phyloP scores from a whole-genome alignment of 2,888 invertebrate genomes.

The Ctenicera cuprea region DNA sequence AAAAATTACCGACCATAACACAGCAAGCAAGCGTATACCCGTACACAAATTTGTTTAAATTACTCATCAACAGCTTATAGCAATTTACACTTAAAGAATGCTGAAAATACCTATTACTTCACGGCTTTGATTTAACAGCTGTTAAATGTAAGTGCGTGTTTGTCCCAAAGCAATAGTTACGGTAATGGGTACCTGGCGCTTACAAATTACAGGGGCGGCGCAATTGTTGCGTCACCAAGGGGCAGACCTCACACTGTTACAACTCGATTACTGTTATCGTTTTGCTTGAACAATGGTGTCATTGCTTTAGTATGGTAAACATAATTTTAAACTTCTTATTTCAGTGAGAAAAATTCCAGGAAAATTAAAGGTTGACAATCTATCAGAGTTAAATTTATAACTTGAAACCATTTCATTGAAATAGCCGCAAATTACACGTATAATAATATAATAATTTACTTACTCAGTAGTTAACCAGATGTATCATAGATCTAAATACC shows the following conservation, averaged over 20 bases:
- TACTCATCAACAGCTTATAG: slow-evolving; percentile 29
- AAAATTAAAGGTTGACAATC: background rate
- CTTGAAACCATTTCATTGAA: background rate
- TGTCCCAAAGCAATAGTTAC: slow-evolving; percentile 52
- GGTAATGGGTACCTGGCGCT: slow-evolving; percentile 52
- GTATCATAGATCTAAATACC: slow-evolving; percentile 8
- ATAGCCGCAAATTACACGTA: background rate
- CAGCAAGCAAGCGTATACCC: background rate
- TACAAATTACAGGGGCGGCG: slow-evolving; percentile 51
- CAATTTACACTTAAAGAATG: slow-evolving; percentile 42
- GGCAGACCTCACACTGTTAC: slow-evolving; percentile 52
- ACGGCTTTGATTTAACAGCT: slow-evolving; percentile 51
- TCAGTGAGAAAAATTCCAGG: background rate
- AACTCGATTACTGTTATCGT: slow-evolving; percentile 51
- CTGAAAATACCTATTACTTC: slow-evolving; percentile 41
- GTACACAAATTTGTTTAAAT: slow-evolving; percentile 26
- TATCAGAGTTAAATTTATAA: no score
- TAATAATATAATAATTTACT: background rate
- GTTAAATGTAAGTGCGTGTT: slow-evolving; percentile 54
- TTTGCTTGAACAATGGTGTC: slow-evolving; percentile 51
- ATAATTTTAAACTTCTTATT: background rate
- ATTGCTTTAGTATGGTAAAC: slow-evolving; percentile 26
- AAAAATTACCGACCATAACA: background rate
- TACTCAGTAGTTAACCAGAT: background rate
- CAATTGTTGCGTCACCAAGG: slow-evolving; percentile 52